A percentile compares a stretch with the other conserved stretches of the same genome.
Conservation (phyloP, 2,888 invertebrate species). For the Clostera curtula region DNA sequence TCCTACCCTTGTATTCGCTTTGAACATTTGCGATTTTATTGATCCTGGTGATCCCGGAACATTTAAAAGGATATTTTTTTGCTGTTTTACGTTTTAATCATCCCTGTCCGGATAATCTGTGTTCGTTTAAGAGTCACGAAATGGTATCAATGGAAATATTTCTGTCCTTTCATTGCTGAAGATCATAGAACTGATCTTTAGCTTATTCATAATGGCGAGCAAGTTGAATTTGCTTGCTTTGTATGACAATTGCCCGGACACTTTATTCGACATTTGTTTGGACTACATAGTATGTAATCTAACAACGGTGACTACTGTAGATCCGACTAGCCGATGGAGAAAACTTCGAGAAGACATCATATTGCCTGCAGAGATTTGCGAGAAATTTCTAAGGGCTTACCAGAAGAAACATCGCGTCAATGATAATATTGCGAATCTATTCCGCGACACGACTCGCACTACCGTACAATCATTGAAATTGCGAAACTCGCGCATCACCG, state of each 20-base stretch:
- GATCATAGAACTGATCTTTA: conserved; percentile 15
- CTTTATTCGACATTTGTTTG: conserved; percentile 78
- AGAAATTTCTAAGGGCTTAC: conserved; percentile 76
- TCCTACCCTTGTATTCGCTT: no score
- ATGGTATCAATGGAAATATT: conserved; percentile 25
- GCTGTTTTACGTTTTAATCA: no score
- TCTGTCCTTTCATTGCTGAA: conserved; percentile 29
- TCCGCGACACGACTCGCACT: conserved; percentile 79
- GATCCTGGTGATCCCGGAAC: no score
- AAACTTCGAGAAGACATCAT: conserved; percentile 76
- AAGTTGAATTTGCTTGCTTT: conserved; percentile 35
- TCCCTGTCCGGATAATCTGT: no score
- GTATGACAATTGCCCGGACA: conserved; percentile 69
- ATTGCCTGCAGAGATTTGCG: conserved; percentile 83
- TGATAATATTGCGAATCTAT: conserved; percentile 81
- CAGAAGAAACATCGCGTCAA: conserved; percentile 74
- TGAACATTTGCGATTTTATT: no score
- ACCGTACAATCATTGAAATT: conserved; percentile 81
- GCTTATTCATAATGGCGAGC: conserved; percentile 37
- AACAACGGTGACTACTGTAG: conserved; percentile 73
- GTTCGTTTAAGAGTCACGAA: conserved; percentile 15
- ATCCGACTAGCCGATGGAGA: conserved; percentile 56
- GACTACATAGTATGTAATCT: conserved; percentile 77
- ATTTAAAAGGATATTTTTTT: no score
- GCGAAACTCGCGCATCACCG: conserved; percentile 81